A percentile compares a stretch with the other conserved stretches of the same genome.
Evolutionary conservation across 2,113 vertebrate species (phyloP).

Genomic region (Seriola rivoliana): DNA sequence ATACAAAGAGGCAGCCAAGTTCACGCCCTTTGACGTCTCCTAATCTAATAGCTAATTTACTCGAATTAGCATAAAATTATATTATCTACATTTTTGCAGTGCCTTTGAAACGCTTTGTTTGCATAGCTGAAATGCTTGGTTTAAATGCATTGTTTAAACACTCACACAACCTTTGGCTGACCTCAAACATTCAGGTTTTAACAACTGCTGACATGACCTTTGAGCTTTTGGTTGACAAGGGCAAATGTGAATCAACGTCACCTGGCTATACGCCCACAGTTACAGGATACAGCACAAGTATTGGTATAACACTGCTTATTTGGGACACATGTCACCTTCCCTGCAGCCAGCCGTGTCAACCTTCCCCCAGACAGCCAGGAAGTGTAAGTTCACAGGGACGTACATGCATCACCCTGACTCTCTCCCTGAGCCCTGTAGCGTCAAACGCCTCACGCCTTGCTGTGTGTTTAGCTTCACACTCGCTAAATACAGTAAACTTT

Average conservation of each 20-base stretch:
- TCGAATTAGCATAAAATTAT: conserved; percentile 23
- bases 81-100: background rate
- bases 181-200: conserved; percentile 41
- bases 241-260: conserved; percentile 55
- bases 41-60: conserved; percentile 40
- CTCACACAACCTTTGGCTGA: conserved; percentile 42
- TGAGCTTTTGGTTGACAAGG: conserved; percentile 48
- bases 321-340: conserved; percentile 57
- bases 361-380: conserved; percentile 24
- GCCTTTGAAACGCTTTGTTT: conserved; percentile 26
- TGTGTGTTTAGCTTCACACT: conserved; percentile 33
- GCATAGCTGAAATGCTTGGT: conserved; percentile 26
- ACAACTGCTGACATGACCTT: conserved; percentile 59
- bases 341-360: conserved; percentile 24
- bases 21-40: conserved; percentile 24
- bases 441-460: conserved; percentile 39
- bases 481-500: conserved; percentile 28
- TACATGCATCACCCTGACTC: conserved; percentile 13
- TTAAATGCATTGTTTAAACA: conserved; percentile 43
- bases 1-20: conserved; percentile 39
- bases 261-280: conserved; percentile 42
- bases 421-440: conserved; percentile 24
- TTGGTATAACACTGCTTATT: conserved; percentile 49
- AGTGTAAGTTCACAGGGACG: conserved; percentile 30
- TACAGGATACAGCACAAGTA: conserved; percentile 21